phyloP scores from a whole-genome alignment of 2,888 invertebrate genomes.

The Pinctada fucata region DNA sequence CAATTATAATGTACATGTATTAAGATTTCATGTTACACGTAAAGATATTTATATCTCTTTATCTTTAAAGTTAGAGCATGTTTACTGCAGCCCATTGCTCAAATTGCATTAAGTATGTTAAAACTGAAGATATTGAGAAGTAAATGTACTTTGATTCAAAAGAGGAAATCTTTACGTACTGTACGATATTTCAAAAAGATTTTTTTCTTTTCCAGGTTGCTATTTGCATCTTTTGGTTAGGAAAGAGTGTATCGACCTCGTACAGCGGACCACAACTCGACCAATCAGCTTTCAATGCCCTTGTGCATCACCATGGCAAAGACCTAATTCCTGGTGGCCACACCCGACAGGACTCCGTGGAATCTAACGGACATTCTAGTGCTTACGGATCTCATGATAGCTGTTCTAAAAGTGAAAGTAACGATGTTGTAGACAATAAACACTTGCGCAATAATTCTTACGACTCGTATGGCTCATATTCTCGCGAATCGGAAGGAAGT shows the following conservation, averaged over 20 bases:
- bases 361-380: constrained; percentile 55
- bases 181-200: no score
- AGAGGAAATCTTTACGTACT: no score
- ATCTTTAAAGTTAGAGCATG: no score
- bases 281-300: constrained; percentile 71
- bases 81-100: no score
- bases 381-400: constrained; percentile 56
- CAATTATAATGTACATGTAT: no score
- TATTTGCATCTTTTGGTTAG: constrained; percentile 74
- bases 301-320: constrained; percentile 65
- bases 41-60: no score
- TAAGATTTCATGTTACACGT: no score
- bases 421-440: constrained; percentile 36
- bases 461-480: constrained; percentile 67
- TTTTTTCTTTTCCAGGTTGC: constrained; percentile 74
- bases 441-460: constrained; percentile 66
- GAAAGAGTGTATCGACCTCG: constrained; percentile 55
- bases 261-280: constrained; percentile 73
- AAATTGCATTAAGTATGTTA: no score
- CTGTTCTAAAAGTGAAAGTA: constrained; percentile 14
- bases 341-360: constrained; percentile 54
- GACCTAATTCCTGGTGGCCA: constrained; percentile 59
- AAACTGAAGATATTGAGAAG: no score
- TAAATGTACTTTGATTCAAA: no score
- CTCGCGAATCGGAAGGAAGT: constrained; percentile 62